Percentiles rank a stretch among this genome's conserved stretches.
These are phyloP conservation scores for Plutomurus gul DNA, from an alignment of 1,140 invertebrate genomes.

Conservation along the genomic window DNA sequence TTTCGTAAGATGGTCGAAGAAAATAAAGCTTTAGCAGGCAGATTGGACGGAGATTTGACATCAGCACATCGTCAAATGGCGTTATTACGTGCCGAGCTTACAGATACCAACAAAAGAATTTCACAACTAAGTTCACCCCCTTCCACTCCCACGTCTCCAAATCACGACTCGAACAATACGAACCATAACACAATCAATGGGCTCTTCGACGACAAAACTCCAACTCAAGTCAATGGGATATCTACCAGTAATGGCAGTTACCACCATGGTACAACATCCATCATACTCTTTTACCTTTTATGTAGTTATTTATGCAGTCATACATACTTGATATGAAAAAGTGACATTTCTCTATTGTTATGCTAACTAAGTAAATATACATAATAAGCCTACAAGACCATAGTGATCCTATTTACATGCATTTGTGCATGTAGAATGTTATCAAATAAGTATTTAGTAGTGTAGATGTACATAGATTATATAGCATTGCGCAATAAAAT, in stretches of 20 bases:
- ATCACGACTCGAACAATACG: slow-evolving; percentile 9
- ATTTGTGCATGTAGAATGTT: too few relatives aligned
- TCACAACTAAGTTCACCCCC: slow-evolving; percentile 49
- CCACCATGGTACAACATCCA: slow-evolving; percentile 36
- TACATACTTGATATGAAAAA: not conserved
- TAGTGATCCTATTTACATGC: too few relatives aligned
- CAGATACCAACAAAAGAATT: slow-evolving; percentile 49
- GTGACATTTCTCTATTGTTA: not conserved
- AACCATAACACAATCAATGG: not conserved
- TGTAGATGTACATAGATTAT: too few relatives aligned
- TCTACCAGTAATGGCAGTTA: slow-evolving; percentile 38
- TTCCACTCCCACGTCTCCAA: slow-evolving; percentile 43
- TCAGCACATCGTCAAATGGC: slow-evolving; percentile 51
- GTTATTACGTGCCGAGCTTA: slow-evolving; percentile 50
- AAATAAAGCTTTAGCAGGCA: slow-evolving; percentile 67
- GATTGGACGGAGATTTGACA: slow-evolving; percentile 62
- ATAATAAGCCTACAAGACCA: too few relatives aligned
- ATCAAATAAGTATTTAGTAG: too few relatives aligned
- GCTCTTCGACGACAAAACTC: slow-evolving; percentile 29
- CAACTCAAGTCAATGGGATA: slow-evolving; percentile 41
- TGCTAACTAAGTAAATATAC: too few relatives aligned
- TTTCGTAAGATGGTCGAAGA: slow-evolving; percentile 74
- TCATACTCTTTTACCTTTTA: not conserved
- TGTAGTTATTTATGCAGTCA: not conserved
- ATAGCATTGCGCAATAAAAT: not conserved